A percentile compares a stretch with the other conserved stretches of the same genome.
Evolutionary conservation across 2,113 vertebrate genomes (phyloP).

Genomic region (Clarias gariepinus): DNA sequence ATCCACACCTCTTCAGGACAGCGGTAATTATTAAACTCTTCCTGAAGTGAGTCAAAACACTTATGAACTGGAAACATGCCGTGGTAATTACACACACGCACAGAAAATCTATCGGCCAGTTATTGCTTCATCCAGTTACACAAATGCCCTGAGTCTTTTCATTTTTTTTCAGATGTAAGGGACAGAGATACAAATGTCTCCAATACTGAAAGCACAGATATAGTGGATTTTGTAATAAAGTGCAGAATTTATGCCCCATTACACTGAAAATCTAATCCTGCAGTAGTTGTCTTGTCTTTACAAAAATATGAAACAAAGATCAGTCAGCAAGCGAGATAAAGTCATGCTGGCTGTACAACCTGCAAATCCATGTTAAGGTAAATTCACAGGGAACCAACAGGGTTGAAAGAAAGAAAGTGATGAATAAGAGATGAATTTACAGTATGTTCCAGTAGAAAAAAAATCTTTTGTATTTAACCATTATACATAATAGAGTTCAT

Average conservation of each 20-base stretch:
- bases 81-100: background rate
- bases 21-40: background rate
- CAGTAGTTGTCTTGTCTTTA: background rate
- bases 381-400: background rate
- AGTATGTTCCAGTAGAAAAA: background rate
- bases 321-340: background rate
- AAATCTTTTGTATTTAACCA: background rate
- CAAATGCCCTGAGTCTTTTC: background rate
- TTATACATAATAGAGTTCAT: background rate
- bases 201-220: background rate
- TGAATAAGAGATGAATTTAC: background rate
- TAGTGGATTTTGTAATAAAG: background rate
- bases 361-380: background rate
- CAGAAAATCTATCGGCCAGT: background rate
- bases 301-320: background rate
- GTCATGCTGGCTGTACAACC: background rate
- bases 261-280: background rate
- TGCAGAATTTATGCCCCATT: background rate
- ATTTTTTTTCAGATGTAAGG: background rate
- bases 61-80: background rate
- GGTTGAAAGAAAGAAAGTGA: background rate
- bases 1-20: background rate
- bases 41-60: slow-evolving; percentile 3
- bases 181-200: background rate
- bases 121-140: background rate